Conservation (phyloP, 1,140 invertebrate genomes). For the Yoshiicerus persimilis region DNA sequence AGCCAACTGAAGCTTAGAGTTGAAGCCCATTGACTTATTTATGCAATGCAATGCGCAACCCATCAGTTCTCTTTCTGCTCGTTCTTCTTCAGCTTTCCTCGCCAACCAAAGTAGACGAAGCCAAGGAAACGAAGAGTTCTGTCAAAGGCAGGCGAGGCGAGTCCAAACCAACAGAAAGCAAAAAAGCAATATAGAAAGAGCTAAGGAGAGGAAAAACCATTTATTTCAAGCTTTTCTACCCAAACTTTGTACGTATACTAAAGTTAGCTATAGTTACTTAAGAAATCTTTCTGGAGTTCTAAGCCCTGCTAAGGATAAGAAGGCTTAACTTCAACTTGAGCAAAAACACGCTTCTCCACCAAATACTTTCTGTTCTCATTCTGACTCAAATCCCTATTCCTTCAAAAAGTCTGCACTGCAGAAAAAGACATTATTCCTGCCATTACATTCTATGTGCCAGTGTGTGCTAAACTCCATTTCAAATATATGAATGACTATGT, state of each 20-base stretch:
- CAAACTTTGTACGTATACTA: neutral
- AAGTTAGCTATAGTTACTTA: slow-evolving; percentile 15
- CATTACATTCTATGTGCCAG: neutral
- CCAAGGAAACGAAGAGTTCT: neutral
- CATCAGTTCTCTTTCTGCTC: slow-evolving; percentile 17
- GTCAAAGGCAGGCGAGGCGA: neutral
- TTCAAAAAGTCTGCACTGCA: slow-evolving; percentile 19
- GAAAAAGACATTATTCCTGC: neutral
- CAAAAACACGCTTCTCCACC: neutral
- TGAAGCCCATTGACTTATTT: slow-evolving; percentile 27
- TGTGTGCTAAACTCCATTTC: neutral
- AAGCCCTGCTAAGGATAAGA: neutral
- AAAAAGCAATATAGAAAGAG: slow-evolving; percentile 23
- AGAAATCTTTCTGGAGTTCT: neutral
- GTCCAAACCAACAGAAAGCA: neutral
- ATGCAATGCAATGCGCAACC: slow-evolving; percentile 30
- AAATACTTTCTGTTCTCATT: neutral
- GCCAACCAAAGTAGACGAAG: neutral
- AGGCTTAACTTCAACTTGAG: neutral
- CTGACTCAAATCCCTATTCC: neutral
- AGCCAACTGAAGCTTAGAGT: neutral
- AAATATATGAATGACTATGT: neutral
- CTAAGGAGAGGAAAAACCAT: slow-evolving; percentile 16
- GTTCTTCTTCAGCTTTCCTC: neutral
- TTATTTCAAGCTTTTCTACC: slow-evolving; percentile 8